A percentile compares a stretch with the other conserved stretches of the same genome.
Evolutionary conservation across 2,113 vertebrate species (phyloP).

Genomic region (Trichechus manatus): DNA sequence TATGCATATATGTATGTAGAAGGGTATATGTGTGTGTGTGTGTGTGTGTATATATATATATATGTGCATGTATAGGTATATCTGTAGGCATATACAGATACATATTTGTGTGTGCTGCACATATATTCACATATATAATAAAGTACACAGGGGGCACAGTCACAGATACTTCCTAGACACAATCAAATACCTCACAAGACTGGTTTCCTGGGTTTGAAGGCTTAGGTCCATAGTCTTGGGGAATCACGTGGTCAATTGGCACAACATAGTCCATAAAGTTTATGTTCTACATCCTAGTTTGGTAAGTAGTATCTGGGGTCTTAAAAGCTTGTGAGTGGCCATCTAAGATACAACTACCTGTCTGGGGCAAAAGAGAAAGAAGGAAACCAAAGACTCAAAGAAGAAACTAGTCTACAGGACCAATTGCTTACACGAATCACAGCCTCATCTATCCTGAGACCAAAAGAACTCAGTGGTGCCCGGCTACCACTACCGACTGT

Average conservation of each 20-base stretch:
- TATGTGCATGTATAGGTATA: not conserved
- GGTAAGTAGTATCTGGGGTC: not conserved
- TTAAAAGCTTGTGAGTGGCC: not conserved
- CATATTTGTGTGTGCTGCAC: not conserved
- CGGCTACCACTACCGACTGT: too few species aligned
- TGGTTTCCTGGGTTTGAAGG: not conserved
- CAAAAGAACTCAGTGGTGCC: too few species aligned
- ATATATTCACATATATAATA: not conserved
- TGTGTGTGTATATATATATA: not conserved
- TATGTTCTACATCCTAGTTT: not conserved
- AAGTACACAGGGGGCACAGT: not conserved
- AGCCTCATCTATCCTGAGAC: too few species aligned
- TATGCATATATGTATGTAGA: not conserved
- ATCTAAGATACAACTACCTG: not conserved
- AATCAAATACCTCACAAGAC: not conserved
- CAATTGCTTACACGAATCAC: too few species aligned
- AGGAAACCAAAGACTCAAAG: not conserved
- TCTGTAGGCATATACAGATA: not conserved
- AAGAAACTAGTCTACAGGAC: not conserved
- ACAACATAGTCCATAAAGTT: not conserved
- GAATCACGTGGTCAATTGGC: not conserved
- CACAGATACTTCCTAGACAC: not conserved
- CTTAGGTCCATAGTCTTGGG: not conserved
- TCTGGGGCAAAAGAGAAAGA: not conserved
- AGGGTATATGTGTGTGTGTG: not conserved